phyloP scores from a whole-genome alignment of 2,797 vertebrate genomes.

The Xiphorhynchus erythropygius region DNA sequence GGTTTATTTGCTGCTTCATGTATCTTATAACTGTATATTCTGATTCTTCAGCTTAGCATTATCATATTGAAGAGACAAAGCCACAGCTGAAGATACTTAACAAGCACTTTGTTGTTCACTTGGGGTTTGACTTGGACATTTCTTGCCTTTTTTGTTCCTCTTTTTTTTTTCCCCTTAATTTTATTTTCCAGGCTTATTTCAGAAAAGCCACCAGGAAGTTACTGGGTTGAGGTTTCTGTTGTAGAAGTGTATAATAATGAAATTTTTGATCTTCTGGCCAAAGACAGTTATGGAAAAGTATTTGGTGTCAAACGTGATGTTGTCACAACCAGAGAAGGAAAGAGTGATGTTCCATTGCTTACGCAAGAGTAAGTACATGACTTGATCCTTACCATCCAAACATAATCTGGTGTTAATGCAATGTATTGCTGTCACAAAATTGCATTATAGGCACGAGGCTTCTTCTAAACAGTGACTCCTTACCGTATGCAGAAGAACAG shows the following conservation, averaged over 20 bases:
- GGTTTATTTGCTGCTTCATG: not conserved
- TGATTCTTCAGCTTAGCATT: not conserved
- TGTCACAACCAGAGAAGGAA: slow-evolving; percentile 78
- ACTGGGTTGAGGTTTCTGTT: slow-evolving; percentile 82
- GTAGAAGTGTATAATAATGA: slow-evolving; percentile 89
- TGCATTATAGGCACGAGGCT: not conserved
- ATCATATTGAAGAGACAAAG: not conserved
- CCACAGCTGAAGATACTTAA: not conserved
- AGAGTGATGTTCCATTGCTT: slow-evolving; percentile 75
- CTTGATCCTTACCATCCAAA: not conserved
- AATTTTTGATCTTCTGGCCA: slow-evolving; percentile 85
- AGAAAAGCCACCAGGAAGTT: slow-evolving; percentile 77
- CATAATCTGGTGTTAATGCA: not conserved
- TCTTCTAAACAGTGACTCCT: not conserved
- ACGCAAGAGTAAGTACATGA: slow-evolving; percentile 76
- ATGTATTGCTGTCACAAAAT: not conserved
- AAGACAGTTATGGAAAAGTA: slow-evolving; percentile 65
- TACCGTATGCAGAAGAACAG: not conserved
- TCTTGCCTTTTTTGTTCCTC: not conserved
- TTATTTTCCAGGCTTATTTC: slow-evolving; percentile 80
- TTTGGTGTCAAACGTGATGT: slow-evolving; percentile 74
- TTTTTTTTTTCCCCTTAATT: not conserved
- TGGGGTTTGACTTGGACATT: not conserved
- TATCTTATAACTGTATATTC: not conserved
- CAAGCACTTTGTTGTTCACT: not conserved